Evolutionary conservation across 2,113 vertebrate genomes (phyloP).

Genomic region (Brevimyrus niger): DNA sequence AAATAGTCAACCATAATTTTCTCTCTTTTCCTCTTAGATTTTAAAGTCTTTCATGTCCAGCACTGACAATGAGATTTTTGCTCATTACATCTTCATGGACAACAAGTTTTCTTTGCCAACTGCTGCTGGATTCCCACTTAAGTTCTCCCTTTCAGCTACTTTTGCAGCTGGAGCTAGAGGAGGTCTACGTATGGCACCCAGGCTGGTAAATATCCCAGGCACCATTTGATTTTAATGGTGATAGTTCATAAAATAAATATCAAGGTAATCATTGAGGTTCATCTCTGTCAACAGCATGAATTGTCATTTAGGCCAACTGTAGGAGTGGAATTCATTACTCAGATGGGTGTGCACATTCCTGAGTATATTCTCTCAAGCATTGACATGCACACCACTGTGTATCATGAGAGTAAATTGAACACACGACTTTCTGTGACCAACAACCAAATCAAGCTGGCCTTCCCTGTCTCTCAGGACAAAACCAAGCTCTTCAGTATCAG

Average conservation of each 20-base stretch:
- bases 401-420: slow-evolving; percentile 70
- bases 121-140: slow-evolving; percentile 73
- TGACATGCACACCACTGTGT: slow-evolving; percentile 74
- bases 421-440: slow-evolving; percentile 56
- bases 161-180: slow-evolving; percentile 68
- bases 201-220: slow-evolving; percentile 52
- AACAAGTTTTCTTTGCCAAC: slow-evolving; percentile 79
- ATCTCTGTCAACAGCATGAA: slow-evolving; percentile 52
- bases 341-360: slow-evolving; percentile 70
- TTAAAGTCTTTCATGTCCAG: slow-evolving; percentile 53
- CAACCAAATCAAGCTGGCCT: slow-evolving; percentile 65
- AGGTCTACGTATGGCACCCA: slow-evolving; percentile 53
- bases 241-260: background rate
- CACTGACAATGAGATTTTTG: slow-evolving; percentile 65
- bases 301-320: slow-evolving; percentile 69
- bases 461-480: slow-evolving; percentile 64
- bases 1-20: background rate
- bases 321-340: slow-evolving; percentile 73
- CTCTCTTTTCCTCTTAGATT: slow-evolving; percentile 28
- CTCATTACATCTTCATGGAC: slow-evolving; percentile 92
- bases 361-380: slow-evolving; percentile 66
- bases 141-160: slow-evolving; percentile 72
- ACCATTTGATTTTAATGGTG: background rate
- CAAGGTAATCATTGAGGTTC: background rate
- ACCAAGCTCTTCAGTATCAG: slow-evolving; percentile 69